Percentiles rank a stretch among this genome's conserved stretches.
Conservation (phyloP, 2,113 vertebrate species). For the Illadopsis cleaveri region DNA sequence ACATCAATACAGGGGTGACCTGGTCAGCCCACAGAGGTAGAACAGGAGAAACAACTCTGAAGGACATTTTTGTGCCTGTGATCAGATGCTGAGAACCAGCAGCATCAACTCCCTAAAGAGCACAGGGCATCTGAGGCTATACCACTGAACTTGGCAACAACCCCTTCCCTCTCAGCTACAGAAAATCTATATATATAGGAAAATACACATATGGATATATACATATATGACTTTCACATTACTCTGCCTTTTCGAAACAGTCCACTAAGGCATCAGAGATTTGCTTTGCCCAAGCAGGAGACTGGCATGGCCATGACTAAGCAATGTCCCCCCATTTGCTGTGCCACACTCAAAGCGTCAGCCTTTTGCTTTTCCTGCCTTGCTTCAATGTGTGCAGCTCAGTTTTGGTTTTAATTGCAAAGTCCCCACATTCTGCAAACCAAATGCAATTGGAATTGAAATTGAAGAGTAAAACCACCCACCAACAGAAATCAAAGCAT, state of each 20-base stretch:
- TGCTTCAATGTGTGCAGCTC: fast-evolving
- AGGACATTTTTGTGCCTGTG: neutral
- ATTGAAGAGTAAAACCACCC: neutral
- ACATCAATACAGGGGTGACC: fast-evolving
- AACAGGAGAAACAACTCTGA: neutral
- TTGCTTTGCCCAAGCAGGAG: neutral
- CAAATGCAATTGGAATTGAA: neutral
- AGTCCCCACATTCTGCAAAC: neutral
- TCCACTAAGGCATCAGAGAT: neutral
- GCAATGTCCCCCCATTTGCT: neutral
- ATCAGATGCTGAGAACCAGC: neutral
- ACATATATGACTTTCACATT: neutral
- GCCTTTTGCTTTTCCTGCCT: neutral
- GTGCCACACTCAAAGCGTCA: neutral
- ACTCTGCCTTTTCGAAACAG: neutral
- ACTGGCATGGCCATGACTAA: neutral
- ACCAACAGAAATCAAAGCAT: neutral
- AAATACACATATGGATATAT: neutral
- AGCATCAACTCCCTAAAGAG: neutral
- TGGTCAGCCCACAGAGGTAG: neutral
- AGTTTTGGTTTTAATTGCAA: neutral
- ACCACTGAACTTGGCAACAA: neutral
- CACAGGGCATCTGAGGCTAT: neutral
- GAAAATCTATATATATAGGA: neutral
- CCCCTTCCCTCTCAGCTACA: neutral